phyloP scores from a whole-genome alignment of 2,888 invertebrate species.

The Escarpia spicata region DNA sequence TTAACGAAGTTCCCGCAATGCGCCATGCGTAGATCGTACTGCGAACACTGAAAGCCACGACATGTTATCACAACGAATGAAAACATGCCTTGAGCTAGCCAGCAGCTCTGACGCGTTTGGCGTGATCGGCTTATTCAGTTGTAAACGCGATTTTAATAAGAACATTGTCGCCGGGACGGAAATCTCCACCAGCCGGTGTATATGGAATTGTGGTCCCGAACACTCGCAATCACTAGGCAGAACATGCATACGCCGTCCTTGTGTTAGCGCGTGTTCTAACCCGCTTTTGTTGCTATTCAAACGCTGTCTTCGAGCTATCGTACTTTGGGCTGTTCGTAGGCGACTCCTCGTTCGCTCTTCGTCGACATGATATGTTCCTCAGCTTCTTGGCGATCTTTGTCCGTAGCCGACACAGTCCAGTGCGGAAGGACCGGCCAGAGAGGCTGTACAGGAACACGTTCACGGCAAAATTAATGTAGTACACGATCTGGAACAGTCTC shows the following conservation, averaged over 20 bases:
- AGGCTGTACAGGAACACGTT: conserved; percentile 36
- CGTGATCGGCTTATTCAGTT: background rate
- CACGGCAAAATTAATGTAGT: conserved; percentile 34
- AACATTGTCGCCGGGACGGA: background rate
- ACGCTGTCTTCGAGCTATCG: background rate
- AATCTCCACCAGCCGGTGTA: background rate
- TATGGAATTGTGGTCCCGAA: background rate
- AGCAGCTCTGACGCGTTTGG: background rate
- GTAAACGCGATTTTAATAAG: background rate
- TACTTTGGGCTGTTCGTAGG: background rate
- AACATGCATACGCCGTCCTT: background rate
- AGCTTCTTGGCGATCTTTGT: conserved; percentile 14
- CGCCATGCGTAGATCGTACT: background rate
- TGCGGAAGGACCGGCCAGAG: conserved; percentile 33
- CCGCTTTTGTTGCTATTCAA: background rate
- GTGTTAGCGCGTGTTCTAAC: background rate
- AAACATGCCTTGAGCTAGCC: background rate
- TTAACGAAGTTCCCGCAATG: background rate
- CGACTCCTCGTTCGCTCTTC: background rate
- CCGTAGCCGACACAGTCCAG: conserved; percentile 23
- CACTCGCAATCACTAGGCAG: background rate
- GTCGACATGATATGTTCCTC: background rate
- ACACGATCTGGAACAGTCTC: conserved; percentile 29
- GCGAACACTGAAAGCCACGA: background rate
- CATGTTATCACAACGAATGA: background rate